Evolutionary conservation across 2,888 invertebrate genomes (phyloP), one percentile per base, ranked within the genome.

Genomic region (Thalpophila matura): DNA sequence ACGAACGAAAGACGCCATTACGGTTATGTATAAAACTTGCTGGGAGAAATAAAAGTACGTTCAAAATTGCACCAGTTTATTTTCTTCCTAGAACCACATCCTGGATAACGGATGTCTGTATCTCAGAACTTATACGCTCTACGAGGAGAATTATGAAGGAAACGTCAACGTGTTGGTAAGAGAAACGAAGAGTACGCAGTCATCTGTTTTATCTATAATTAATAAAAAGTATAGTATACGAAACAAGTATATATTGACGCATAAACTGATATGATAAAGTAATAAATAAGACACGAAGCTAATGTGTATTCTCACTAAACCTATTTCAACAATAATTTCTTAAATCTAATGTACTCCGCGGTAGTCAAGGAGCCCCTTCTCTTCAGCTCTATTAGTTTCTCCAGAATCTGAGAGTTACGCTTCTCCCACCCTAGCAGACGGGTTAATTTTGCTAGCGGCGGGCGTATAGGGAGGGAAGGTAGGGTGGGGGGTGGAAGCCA

Each of bases 291-390:
- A n/a, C n/a, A n/a, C n/a, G n/a, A n/a, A n/a, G n/a, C n/a, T n/a
- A n/a, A n/a, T n/a, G n/a, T n/a, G n/a, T n/a, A n/a, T n/a, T n/a
- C n/a, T n/a, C 7, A 29, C 27, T 54, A 45, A 12, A 33, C 9
- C 6, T 51, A 20, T 29, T 33, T 43, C 1, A 40, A 49, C 12
- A 90, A 67, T 12, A 91, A 50, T 57, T 85, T 90, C 58, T 83
- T 89, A 66, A 91, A 88, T 38, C 81, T 81, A 16, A 84, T 29
- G 76, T 83, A 90, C 55, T 91, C 89, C 1, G 81, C 65, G 1
- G 83, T 75, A 0, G 89, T 86, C 45, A 93, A 56, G 0, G 86
- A 81, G 0, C 92, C 91, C 51, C 77, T 83, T 14, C 62, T 85
- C 56, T 82, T 89, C 33, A 93, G 73, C 10, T 89, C 80, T 6